Conservation (phyloP, 2,113 vertebrate species). For the Nettapus auritus region DNA sequence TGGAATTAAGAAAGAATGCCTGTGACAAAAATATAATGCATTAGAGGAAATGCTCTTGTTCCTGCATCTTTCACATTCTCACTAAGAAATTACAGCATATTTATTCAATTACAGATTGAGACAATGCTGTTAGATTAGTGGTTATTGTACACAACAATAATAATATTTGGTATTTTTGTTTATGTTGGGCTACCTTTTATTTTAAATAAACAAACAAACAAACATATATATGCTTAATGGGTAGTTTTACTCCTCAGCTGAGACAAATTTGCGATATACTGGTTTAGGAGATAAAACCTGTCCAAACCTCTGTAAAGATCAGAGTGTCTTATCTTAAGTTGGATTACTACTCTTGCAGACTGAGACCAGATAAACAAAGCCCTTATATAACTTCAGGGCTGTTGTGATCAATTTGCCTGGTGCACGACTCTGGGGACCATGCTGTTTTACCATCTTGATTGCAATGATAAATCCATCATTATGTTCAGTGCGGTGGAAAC, state of each 20-base stretch:
- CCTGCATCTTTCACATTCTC: background rate
- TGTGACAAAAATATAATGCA: background rate
- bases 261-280: background rate
- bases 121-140: background rate
- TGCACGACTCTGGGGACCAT: slow-evolving; percentile 66
- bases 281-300: slow-evolving; percentile 22
- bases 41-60: background rate
- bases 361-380: slow-evolving; percentile 63
- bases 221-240: background rate
- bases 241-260: background rate
- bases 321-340: slow-evolving; percentile 8
- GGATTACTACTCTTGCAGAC: slow-evolving; percentile 32
- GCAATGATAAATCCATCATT: slow-evolving; percentile 75
- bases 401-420: slow-evolving; percentile 77
- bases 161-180: background rate
- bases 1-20: background rate
- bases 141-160: background rate
- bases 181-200: background rate
- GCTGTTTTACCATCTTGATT: slow-evolving; percentile 77
- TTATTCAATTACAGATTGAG: background rate
- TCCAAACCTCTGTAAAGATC: slow-evolving; percentile 19
- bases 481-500: slow-evolving; percentile 57
- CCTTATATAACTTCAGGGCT: slow-evolving; percentile 50
- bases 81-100: background rate
- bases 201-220: background rate